These are phyloP conservation scores for Cyrtorhinus lividipennis DNA, from an alignment of 1,140 invertebrate species.

Conservation along the genomic window DNA sequence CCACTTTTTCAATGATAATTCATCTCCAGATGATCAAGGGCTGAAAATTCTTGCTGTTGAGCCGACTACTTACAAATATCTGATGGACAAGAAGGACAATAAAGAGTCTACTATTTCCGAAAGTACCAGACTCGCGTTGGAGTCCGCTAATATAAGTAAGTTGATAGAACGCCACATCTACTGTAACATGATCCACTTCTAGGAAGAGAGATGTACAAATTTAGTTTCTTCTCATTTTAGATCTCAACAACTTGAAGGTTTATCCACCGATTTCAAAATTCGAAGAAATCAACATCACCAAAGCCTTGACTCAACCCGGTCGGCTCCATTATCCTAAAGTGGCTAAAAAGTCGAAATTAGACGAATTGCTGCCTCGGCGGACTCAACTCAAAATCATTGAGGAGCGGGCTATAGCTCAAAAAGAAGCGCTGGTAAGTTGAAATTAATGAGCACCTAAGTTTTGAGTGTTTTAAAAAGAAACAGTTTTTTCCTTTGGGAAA, in stretches of 20 bases:
- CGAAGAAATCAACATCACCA: slow-evolving; percentile 69
- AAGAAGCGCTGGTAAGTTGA: slow-evolving; percentile 23
- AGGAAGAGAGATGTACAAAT: too few relatives aligned
- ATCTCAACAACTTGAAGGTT: slow-evolving; percentile 48
- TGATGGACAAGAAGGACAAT: slow-evolving; percentile 35
- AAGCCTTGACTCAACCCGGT: slow-evolving; percentile 55
- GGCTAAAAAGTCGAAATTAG: slow-evolving; percentile 64
- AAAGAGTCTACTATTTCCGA: slow-evolving; percentile 23
- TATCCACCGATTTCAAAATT: slow-evolving; percentile 45
- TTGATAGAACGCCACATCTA: too few relatives aligned
- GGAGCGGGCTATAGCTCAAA: slow-evolving; percentile 41
- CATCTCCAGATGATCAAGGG: slow-evolving; percentile 30
- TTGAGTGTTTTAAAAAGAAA: too few relatives aligned
- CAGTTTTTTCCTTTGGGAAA: too few relatives aligned
- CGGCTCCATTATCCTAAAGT: slow-evolving; percentile 76
- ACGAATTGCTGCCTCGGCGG: slow-evolving; percentile 63
- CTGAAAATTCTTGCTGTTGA: slow-evolving; percentile 56
- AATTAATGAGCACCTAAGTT: too few relatives aligned
- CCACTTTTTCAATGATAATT: background rate
- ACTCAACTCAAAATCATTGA: slow-evolving; percentile 59
- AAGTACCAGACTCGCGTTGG: slow-evolving; percentile 9
- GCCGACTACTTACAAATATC: slow-evolving; percentile 53
- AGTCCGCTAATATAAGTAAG: slow-evolving; percentile 25
- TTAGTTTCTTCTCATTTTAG: too few relatives aligned
- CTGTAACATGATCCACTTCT: too few relatives aligned